Evolutionary conservation across 2,113 vertebrate genomes (phyloP), one percentile per base, ranked within the genome.

Genomic region (Rhineura floridana): DNA sequence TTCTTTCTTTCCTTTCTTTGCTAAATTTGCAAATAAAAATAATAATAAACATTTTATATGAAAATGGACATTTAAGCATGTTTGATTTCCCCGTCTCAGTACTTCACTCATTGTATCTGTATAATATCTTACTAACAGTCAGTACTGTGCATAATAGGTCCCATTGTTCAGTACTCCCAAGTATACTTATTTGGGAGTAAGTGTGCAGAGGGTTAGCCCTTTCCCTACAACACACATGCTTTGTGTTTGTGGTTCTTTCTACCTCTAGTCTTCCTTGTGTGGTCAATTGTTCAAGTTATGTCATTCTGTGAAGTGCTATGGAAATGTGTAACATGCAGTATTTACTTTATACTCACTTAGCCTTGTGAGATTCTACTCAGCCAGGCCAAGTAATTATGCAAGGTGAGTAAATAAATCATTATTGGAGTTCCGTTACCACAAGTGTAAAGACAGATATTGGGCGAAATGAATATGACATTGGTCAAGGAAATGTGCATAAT

Each of bases 271-370:
- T 25, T 81, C 25, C 42, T 62, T 25, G n/a, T 67, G 44, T 17
- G 67, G 86, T 67, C 30, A 82, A 63, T 42, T 76, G 33, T 82
- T 82, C 3, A 59, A 59, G 70, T 83, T 83, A 44, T 36, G 33
- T 65, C 65, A 50, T 76, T 83, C 69, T 63, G 65, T 1, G 21
- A 87, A 81, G 79, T 73, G 55, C 80, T 88, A 83, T 88, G 70
- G 75, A 83, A 83, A 83, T 88, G 87, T 50, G 65, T 83, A 70
- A 76, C 80, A 75, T 73, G 21, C 80, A 76, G 59, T 83, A 88
- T 83, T 88, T 87, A 62, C 86, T 82, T 87, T 88, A 87, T 70
- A 70, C 65, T 81, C 77, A 83, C 55, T 88, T 76, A 55, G 42
- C 70, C 80, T 88, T 88, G 80, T 63, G 80, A 88, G 55, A 83